A percentile compares a stretch with the other conserved stretches of the same genome.
These are phyloP conservation scores for Clarias pachynema DNA, from an alignment of 2,797 vertebrate species.

Conservation along the genomic window DNA sequence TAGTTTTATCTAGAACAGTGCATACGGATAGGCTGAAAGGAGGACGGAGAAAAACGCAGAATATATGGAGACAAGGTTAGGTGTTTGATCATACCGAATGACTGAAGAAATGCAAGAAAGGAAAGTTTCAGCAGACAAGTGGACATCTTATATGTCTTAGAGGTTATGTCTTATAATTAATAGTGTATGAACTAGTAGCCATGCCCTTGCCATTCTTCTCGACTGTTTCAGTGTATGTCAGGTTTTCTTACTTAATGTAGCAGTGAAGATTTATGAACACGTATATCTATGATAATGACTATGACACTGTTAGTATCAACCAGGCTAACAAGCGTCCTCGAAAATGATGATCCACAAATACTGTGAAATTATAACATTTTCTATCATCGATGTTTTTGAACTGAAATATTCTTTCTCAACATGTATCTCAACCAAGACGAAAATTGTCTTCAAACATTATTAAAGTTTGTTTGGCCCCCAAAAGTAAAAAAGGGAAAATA, in stretches of 20 bases:
- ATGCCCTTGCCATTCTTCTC: not conserved
- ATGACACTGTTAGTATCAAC: not conserved
- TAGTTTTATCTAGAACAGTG: not conserved
- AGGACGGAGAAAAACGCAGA: not conserved
- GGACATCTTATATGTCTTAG: not conserved
- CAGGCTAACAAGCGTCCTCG: not conserved
- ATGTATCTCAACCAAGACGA: not conserved
- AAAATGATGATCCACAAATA: too few relatives aligned
- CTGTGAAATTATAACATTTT: not conserved
- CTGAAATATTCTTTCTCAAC: not conserved
- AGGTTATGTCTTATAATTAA: not conserved
- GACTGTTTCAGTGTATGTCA: not conserved
- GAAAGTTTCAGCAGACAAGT: not conserved
- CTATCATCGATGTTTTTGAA: not conserved
- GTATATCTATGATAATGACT: not conserved
- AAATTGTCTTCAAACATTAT: not conserved
- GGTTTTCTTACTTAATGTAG: not conserved
- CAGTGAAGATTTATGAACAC: not conserved
- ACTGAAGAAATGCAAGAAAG: not conserved
- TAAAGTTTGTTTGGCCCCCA: not conserved
- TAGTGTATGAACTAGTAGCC: not conserved
- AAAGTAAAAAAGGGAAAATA: not conserved
- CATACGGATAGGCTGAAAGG: constrained; percentile 2
- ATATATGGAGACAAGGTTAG: not conserved
- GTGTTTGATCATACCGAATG: not conserved